A percentile compares a stretch with the other conserved stretches of the same genome.
phyloP scores from a whole-genome alignment of 2,113 vertebrate species.

The Mormoops blainvillei region DNA sequence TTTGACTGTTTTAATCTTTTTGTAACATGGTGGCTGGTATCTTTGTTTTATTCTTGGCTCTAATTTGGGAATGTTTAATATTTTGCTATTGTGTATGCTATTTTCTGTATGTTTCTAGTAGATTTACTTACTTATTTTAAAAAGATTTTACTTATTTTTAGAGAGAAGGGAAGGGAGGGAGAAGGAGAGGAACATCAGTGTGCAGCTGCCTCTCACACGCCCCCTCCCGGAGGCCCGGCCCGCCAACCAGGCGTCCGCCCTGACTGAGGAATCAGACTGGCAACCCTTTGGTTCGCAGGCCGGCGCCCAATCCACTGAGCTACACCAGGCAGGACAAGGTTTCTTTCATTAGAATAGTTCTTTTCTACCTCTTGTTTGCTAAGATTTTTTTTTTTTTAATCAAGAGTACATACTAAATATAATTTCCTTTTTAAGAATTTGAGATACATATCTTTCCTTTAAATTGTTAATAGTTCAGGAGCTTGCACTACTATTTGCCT shows the following conservation, averaged over 20 bases:
- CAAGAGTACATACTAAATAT: background rate
- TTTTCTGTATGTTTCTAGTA: background rate
- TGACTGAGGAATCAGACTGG: no score
- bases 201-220: no score
- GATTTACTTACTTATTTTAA: no score
- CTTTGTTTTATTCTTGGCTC: background rate
- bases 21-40: background rate
- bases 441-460: background rate
- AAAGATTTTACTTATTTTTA: no score
- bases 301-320: no score
- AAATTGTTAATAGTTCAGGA: background rate
- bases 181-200: no score
- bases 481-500: background rate
- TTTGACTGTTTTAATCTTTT: background rate
- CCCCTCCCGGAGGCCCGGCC: no score
- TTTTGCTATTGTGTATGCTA: background rate
- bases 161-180: no score
- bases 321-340: no score
- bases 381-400: background rate
- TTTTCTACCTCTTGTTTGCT: background rate
- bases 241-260: no score
- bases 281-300: no score
- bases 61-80: background rate
- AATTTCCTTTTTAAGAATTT: background rate
- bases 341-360: background rate